These are phyloP conservation scores for Tiliqua scincoides DNA, from an alignment of 2,113 vertebrate species.

Conservation along the genomic window DNA sequence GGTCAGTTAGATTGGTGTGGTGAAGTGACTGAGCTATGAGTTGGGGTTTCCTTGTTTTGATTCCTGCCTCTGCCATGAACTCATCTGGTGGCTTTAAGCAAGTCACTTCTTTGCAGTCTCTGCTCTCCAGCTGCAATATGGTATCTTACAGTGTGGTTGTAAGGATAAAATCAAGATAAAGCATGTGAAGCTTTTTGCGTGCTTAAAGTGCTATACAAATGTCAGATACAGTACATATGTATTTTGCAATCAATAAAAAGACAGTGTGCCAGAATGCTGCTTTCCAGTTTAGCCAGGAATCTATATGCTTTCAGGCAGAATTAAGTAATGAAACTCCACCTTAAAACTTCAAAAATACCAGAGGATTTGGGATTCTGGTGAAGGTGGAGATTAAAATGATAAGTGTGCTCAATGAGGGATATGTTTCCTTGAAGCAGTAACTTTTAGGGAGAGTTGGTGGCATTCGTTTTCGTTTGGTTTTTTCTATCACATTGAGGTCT, in stretches of 20 bases:
- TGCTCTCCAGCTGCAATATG: no score
- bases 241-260: neutral
- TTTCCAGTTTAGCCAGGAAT: neutral
- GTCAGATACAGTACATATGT: neutral
- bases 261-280: neutral
- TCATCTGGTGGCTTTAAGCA: no score
- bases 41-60: no score
- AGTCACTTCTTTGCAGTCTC: no score
- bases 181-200: no score
- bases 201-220: no score
- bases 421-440: neutral
- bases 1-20: no score
- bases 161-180: no score
- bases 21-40: no score
- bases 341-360: neutral
- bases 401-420: neutral
- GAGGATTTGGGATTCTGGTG: neutral
- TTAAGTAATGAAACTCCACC: neutral
- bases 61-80: no score
- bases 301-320: neutral
- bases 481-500: neutral
- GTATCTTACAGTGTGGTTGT: no score
- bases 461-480: neutral
- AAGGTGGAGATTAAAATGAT: neutral
- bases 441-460: neutral